Evolutionary conservation across 2,797 vertebrate species (phyloP).

Genomic region (Anguilla anguilla): DNA sequence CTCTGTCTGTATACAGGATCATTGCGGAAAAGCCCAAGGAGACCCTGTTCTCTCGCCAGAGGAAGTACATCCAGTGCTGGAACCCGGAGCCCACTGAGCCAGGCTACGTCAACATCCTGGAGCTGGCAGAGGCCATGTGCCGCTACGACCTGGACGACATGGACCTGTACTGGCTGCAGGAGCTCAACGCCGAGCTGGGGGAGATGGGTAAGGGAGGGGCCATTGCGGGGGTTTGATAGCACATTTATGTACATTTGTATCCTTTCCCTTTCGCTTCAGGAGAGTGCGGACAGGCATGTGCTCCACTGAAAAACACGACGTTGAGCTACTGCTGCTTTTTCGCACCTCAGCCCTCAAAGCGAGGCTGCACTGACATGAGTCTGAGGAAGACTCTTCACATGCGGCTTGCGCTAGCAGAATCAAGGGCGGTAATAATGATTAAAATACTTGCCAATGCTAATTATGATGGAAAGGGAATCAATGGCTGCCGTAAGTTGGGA

Average conservation of each 20-base stretch:
- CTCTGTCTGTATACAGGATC: constrained; percentile 66
- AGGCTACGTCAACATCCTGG: constrained; percentile 88
- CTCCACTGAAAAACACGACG: background rate
- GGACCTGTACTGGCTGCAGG: constrained; percentile 92
- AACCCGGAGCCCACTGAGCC: constrained; percentile 80
- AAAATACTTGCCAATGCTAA: too few relatives aligned
- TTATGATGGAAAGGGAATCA: too few relatives aligned
- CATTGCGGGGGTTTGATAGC: constrained; percentile 11
- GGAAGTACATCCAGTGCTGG: constrained; percentile 88
- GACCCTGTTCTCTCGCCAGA: constrained; percentile 83
- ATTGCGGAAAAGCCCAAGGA: constrained; percentile 84
- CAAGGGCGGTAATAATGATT: too few relatives aligned
- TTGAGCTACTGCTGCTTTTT: background rate
- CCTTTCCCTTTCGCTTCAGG: background rate
- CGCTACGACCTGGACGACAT: constrained; percentile 95
- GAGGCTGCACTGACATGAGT: too few relatives aligned
- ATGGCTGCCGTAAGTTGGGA: too few relatives aligned
- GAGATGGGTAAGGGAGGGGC: constrained; percentile 82
- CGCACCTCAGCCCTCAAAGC: too few relatives aligned
- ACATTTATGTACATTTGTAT: background rate
- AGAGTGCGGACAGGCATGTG: background rate
- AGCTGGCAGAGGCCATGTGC: constrained; percentile 90
- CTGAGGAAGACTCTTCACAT: too few relatives aligned
- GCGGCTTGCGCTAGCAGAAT: too few relatives aligned
- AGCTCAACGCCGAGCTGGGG: constrained; percentile 83